Evolutionary conservation across 2,888 invertebrate species (phyloP), one percentile per base, ranked within the genome.

Genomic region (Hymenopus coronatus): DNA sequence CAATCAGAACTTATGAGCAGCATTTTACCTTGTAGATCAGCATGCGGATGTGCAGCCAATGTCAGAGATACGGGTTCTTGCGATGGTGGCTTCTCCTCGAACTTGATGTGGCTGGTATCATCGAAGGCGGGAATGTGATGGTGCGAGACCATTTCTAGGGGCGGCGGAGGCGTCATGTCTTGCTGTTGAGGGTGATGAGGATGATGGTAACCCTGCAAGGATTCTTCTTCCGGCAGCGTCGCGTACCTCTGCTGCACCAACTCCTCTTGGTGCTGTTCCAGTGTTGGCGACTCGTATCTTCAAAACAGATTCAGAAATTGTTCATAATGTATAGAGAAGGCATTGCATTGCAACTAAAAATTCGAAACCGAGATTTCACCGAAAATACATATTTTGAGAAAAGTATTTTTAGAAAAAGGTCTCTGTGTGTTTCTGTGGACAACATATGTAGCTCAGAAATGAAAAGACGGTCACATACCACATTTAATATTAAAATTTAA

Each of bases 161-260:
- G 90, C 4, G 89, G 88, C 91, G 40, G 88, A 89, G 14, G 91
- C 91, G 30, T 92, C 90, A 81, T 89, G 20, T 88, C 87, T 28
- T 89, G 89, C 28, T 89, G 90, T n/a, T 85, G 89, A 28, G 40
- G 40, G 28, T 90, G 90, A 46, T 90, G 83, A 20, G 85, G 88
- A 28, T 82, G 82, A 28, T 90, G 90, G 84, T 90, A 90, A 25
- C n/a, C 83, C 28, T 89, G 88, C 54, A 89, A 25, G 12, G 54
- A 30, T 40, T 88, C 82, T 8, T 88, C 46, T 15, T 88, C 84
- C 15, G 86, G 88, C 25, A 86, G 85, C 46, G 83, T 15, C 28
- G 89, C 83, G 40, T 89, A 89, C 85, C 89, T 85, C 82, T 89
- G 89, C 70, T 88, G 88, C 2, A 27, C 14, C 12, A n/a, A 2